Base-by-base conservation (phyloP, 2,113 vertebrate genomes). In the Thryonomys swinderianus region DNA sequence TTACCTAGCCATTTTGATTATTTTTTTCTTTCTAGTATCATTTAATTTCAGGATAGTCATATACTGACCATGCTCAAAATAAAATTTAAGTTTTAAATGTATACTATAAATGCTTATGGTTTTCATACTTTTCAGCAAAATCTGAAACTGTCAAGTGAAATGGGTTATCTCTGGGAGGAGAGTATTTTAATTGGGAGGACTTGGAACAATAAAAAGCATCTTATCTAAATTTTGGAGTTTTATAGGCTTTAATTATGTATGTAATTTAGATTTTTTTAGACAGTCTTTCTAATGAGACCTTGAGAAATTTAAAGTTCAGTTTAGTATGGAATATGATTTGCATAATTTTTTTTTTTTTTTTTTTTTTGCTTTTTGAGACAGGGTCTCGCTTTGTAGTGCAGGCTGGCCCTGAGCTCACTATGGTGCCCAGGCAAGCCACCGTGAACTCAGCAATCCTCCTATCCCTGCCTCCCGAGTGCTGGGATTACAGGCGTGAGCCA, bases 241-340 rank as follows among this genome's bases (percentile, higher is more conserved):
- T 90, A 87, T 53, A 67, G 32, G 55, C 53, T 78, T 96, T 90
- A 83, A 90, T 78, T 64, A 42, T 57, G 21, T 94, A 42, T n/a
- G 7, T 93, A 71, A 83, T 59, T 96, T 85, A 71, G 73, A 64
- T 88, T 88, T 88, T 94, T 96, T 42, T 25, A 71, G 69, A 2
- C 40, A 76, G 10, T 85, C 25, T 85, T 84, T 96, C 51, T 81
- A 53, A n/a, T 51, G 71, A 88, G 45, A 85, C 16, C 48, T 85
- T 51, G 80, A 90, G 42, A 94, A 87, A 34, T 74, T 66, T 82
- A 57, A 64, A 87, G 18, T 25, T 27, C 34, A 88, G 45, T 67
- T 89, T 90, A 67, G 80, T 67, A 61, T 23, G 61, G 40, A 85
- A 88, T 64, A 23, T 67, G 45, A 85, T 67, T 94, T n/a, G n/a